A percentile compares a stretch with the other conserved stretches of the same genome.
phyloP scores from a whole-genome alignment of 2,797 vertebrate species.

The Cyprinodon diabolis region DNA sequence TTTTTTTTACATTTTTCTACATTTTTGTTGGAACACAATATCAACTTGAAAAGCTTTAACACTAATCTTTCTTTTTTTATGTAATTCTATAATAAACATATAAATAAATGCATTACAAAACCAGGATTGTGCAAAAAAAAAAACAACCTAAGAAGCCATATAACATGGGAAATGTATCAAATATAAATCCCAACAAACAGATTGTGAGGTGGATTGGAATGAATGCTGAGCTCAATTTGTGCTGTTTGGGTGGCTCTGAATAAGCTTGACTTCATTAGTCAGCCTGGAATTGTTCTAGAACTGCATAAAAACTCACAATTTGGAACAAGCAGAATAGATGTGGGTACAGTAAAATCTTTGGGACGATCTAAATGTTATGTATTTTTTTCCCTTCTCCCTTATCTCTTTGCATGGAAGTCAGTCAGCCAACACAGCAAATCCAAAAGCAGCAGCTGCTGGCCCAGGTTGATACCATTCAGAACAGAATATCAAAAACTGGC shows the following conservation, averaged over 20 bases:
- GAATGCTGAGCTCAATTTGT: conserved; percentile 55
- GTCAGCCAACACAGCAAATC: conserved; percentile 52
- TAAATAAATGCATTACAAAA: too few species aligned
- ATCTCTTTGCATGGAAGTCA: conserved; percentile 43
- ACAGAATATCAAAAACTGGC: conserved; percentile 50
- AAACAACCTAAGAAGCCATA: conserved; percentile 32
- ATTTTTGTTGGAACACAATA: too few species aligned
- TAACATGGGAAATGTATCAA: conserved; percentile 27
- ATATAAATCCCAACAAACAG: conserved; percentile 34
- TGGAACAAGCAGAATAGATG: conserved; percentile 27
- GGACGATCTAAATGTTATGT: conserved; percentile 34
- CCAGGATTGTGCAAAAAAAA: conserved; percentile 1
- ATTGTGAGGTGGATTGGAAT: conserved; percentile 37
- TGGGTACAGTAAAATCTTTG: conserved; percentile 37
- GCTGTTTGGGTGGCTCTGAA: conserved; percentile 45
- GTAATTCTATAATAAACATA: too few species aligned
- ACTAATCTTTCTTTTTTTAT: too few species aligned
- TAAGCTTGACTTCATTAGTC: conserved; percentile 66
- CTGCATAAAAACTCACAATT: conserved; percentile 48
- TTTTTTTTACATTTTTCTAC: too few species aligned
- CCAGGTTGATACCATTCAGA: conserved; percentile 53
- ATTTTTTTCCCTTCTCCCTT: background rate
- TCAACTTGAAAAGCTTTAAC: too few species aligned
- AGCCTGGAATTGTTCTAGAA: conserved; percentile 62
- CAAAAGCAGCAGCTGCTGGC: conserved; percentile 51